Conservation (phyloP, 2,888 invertebrate species). For the Labia minor region DNA sequence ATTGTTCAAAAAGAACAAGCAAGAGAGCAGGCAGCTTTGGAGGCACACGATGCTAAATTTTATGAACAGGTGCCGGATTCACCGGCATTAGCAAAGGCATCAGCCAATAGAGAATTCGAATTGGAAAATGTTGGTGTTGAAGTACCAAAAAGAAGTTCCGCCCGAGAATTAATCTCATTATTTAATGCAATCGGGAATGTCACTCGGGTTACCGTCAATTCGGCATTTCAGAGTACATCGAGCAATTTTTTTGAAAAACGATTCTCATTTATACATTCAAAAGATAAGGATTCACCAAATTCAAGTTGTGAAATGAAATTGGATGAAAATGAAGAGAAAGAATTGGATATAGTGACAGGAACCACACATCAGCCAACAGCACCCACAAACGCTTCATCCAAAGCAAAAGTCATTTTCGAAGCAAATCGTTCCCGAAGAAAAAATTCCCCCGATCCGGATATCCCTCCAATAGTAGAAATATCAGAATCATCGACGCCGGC, state of each 20-base stretch:
- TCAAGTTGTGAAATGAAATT: slow-evolving; percentile 18
- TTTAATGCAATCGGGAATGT: slow-evolving; percentile 51
- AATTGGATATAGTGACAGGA: slow-evolving; percentile 28
- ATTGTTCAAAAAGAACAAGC: slow-evolving; percentile 51
- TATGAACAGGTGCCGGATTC: slow-evolving; percentile 28
- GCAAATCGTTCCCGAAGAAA: slow-evolving; percentile 25
- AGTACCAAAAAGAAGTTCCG: slow-evolving; percentile 32
- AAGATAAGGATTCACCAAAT: slow-evolving; percentile 29
- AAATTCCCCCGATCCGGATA: slow-evolving; percentile 29
- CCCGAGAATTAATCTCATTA: slow-evolving; percentile 48
- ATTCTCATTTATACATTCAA: slow-evolving; percentile 23
- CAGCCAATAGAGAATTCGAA: slow-evolving; percentile 30
- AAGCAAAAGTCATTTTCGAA: slow-evolving; percentile 22
- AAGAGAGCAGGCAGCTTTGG: slow-evolving; percentile 30
- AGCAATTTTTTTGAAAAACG: slow-evolving; percentile 27
- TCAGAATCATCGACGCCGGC: slow-evolving; percentile 27
- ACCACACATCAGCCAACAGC: slow-evolving; percentile 31
- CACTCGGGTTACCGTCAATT: slow-evolving; percentile 43
- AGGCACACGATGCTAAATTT: slow-evolving; percentile 32
- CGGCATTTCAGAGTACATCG: slow-evolving; percentile 42
- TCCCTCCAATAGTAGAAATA: slow-evolving; percentile 30
- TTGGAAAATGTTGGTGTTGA: slow-evolving; percentile 32
- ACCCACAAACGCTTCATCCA: slow-evolving; percentile 19
- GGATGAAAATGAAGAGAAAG: slow-evolving; percentile 23
- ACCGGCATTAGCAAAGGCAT: slow-evolving; percentile 27